These are phyloP conservation scores for Pyrocephalus nanus DNA, from an alignment of 2,797 vertebrate species.

Conservation along the genomic window DNA sequence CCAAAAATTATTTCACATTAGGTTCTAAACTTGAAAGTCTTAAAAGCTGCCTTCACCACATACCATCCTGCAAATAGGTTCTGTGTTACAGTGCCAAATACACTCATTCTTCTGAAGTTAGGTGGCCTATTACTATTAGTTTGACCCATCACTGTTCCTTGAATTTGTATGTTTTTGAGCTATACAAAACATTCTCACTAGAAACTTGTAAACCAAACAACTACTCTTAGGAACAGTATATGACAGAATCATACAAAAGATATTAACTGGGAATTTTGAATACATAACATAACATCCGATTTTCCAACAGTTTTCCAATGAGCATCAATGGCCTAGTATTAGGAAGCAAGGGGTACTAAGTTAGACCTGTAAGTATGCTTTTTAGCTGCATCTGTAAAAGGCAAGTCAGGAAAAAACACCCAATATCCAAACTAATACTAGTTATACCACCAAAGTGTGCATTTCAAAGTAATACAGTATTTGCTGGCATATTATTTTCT, in stretches of 20 bases:
- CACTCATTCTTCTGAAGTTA: neutral
- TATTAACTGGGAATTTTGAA: neutral
- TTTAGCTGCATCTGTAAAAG: neutral
- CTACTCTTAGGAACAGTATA: neutral
- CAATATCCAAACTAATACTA: neutral
- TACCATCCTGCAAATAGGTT: neutral
- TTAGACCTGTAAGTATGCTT: neutral
- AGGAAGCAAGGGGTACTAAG: neutral
- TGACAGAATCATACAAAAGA: neutral
- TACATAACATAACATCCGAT: neutral
- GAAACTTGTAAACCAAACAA: neutral
- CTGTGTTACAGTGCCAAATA: neutral
- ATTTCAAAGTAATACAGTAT: neutral
- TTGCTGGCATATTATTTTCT: neutral
- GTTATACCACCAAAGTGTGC: accelerated
- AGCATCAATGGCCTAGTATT: neutral
- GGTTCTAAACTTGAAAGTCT: neutral
- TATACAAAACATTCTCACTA: neutral
- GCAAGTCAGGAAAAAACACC: neutral
- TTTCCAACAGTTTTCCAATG: neutral
- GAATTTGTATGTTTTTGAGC: neutral
- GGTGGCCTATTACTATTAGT: neutral
- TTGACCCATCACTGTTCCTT: neutral
- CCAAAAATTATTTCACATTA: neutral
- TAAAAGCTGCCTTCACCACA: neutral